Conservation (phyloP, 2,888 invertebrate genomes). For the Panzeria rudis region DNA sequence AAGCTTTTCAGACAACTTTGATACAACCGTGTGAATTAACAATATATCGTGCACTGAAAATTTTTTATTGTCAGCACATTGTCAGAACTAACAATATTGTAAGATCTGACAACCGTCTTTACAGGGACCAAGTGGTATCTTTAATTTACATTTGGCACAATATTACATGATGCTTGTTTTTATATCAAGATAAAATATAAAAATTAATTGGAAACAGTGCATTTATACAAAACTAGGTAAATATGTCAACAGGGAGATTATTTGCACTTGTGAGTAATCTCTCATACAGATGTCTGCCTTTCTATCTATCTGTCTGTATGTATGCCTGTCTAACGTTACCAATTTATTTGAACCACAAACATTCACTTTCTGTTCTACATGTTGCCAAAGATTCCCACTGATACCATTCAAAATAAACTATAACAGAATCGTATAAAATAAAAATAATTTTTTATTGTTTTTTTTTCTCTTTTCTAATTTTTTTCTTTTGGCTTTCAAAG, state of each 20-base stretch:
- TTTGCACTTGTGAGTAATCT: not conserved
- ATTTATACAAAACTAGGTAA: conserved; percentile 8
- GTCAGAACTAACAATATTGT: no score
- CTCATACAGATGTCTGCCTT: not conserved
- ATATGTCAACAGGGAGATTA: conserved; percentile 9
- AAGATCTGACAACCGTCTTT: no score
- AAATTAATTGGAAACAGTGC: not conserved
- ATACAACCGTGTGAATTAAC: no score
- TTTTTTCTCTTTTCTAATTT: not conserved
- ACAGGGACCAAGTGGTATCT: no score
- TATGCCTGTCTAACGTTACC: conserved; percentile 8
- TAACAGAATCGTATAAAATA: conserved; percentile 24
- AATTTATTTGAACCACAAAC: conserved; percentile 33
- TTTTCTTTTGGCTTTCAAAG: not conserved
- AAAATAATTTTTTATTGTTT: conserved; percentile 26
- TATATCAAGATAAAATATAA: not conserved
- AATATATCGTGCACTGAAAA: no score
- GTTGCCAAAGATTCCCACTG: conserved; percentile 22
- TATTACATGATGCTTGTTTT: not conserved
- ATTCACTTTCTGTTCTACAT: conserved; percentile 25
- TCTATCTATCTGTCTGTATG: not conserved
- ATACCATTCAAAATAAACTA: conserved; percentile 1
- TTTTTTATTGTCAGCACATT: no score
- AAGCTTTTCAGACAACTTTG: no score
- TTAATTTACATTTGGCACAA: not conserved